Evolutionary conservation across 2,113 vertebrate genomes (phyloP).

Genomic region (Mastomys coucha): DNA sequence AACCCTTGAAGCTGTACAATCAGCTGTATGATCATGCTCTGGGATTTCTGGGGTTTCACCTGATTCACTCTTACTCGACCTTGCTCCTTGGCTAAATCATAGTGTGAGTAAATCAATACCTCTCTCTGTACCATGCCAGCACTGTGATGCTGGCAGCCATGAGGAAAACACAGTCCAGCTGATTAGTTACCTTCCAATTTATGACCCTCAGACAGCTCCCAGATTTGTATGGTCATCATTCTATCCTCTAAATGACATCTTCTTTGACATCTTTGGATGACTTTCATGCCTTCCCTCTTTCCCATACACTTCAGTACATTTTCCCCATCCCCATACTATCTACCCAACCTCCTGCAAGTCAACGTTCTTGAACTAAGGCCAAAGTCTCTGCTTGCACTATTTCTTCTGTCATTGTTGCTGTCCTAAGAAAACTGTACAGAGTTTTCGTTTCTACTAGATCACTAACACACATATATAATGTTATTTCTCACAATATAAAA

Average conservation of each 20-base stretch:
- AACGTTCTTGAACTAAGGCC: background rate
- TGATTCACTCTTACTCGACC: background rate
- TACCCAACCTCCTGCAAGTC: background rate
- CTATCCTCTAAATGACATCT: background rate
- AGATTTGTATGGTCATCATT: background rate
- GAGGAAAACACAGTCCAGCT: background rate
- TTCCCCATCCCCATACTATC: background rate
- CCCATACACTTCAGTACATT: background rate
- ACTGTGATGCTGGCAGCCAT: background rate
- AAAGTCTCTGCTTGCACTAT: background rate
- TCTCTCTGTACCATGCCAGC: background rate
- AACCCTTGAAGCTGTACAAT: background rate
- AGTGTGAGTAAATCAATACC: background rate
- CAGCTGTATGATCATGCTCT: background rate
- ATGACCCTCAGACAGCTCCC: background rate
- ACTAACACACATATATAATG: background rate
- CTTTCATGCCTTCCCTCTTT: background rate
- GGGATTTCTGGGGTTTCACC: background rate
- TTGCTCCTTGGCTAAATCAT: background rate
- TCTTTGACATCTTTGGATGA: background rate
- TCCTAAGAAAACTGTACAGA: background rate
- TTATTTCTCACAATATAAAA: slow-evolving; percentile 41
- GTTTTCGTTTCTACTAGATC: background rate
- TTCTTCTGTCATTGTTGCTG: background rate
- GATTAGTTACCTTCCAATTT: background rate